These are phyloP conservation scores for Harlomillsia oculata DNA, from an alignment of 1,140 invertebrate genomes.

Conservation along the genomic window DNA sequence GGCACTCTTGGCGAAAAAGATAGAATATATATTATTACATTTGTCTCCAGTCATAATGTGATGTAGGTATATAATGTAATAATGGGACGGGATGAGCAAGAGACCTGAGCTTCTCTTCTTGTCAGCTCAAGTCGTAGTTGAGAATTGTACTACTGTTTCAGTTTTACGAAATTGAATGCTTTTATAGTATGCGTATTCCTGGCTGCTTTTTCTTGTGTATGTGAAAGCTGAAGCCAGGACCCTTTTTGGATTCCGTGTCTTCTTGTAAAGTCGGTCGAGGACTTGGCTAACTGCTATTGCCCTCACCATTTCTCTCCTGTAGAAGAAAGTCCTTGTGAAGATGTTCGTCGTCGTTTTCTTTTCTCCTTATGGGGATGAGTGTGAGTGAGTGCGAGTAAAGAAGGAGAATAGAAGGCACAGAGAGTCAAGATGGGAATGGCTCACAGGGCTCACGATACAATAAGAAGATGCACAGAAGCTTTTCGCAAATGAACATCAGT, in stretches of 20 bases:
- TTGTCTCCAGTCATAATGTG: constrained; percentile 20
- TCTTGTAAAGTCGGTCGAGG: too few species aligned
- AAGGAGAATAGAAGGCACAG: neutral
- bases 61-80: constrained; percentile 28
- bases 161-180: too few species aligned
- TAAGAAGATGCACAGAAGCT: constrained; percentile 22
- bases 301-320: too few species aligned
- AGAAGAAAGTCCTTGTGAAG: too few species aligned
- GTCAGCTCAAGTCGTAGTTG: too few species aligned
- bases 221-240: too few species aligned
- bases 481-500: constrained; percentile 31
- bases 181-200: too few species aligned
- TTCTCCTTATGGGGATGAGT: neutral
- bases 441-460: too few species aligned
- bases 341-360: neutral
- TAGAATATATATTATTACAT: constrained; percentile 25
- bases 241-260: too few species aligned
- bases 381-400: neutral
- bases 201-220: too few species aligned
- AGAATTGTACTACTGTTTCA: too few species aligned
- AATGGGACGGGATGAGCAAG: constrained; percentile 17
- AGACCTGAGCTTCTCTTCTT: constrained; percentile 19
- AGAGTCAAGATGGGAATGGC: neutral
- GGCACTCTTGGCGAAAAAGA: neutral
- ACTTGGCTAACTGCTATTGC: too few species aligned